Conservation (phyloP, 2,113 vertebrate genomes). For the Pandion haliaetus region DNA sequence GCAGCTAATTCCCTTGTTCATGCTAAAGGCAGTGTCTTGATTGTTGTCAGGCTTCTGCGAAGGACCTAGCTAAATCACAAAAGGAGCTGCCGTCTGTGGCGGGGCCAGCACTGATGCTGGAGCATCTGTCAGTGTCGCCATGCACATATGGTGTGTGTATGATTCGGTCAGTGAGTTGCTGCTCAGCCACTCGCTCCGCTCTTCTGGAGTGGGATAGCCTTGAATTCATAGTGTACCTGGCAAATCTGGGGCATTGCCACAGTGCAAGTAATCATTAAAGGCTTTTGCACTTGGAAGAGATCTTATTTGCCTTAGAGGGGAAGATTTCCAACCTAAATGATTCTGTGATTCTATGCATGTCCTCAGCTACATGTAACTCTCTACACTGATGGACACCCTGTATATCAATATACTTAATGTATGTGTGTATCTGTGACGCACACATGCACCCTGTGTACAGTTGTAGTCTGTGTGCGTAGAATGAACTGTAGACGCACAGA, state of each 20-base stretch:
- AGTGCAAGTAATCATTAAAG: neutral
- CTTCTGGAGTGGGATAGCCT: neutral
- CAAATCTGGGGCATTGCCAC: neutral
- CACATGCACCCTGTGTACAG: accelerated
- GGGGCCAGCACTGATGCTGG: neutral
- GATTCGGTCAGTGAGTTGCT: neutral
- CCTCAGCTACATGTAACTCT: neutral
- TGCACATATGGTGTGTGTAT: accelerated
- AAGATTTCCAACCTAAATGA: neutral
- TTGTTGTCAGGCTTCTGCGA: neutral
- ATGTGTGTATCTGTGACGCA: accelerated
- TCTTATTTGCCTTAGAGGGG: neutral
- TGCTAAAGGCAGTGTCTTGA: neutral
- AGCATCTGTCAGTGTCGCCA: neutral
- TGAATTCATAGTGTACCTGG: neutral
- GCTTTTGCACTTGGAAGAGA: neutral
- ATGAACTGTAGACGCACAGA: accelerated
- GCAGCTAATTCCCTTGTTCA: neutral
- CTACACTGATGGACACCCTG: accelerated
- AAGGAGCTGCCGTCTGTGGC: neutral
- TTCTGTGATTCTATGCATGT: neutral
- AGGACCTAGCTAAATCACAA: neutral
- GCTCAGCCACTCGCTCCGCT: accelerated
- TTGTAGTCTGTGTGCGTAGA: accelerated
- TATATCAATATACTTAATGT: accelerated